phyloP scores from a whole-genome alignment of 2,113 vertebrate genomes.

The Nothobranchius furzeri region DNA sequence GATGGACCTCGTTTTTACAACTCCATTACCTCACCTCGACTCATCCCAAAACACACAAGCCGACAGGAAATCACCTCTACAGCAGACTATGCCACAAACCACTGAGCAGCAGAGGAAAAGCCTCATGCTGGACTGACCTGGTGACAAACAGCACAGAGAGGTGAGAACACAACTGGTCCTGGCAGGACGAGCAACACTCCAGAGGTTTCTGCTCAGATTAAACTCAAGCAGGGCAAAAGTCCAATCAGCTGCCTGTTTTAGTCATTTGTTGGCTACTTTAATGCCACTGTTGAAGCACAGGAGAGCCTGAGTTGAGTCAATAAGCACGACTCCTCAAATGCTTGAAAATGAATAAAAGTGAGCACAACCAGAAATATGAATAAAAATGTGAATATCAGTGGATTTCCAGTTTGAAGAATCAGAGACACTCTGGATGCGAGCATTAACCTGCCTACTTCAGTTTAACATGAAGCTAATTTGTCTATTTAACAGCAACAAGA shows the following conservation, averaged over 20 bases:
- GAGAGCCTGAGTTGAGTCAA: neutral
- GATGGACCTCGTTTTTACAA: slow-evolving; percentile 33
- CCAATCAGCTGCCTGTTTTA: neutral
- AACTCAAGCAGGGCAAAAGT: neutral
- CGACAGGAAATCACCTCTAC: slow-evolving; percentile 40
- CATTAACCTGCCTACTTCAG: neutral
- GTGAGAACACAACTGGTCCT: slow-evolving; percentile 23
- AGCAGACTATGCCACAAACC: slow-evolving; percentile 19
- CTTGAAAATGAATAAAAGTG: neutral
- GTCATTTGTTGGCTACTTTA: neutral
- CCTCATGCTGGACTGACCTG: slow-evolving; percentile 29
- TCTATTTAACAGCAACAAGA: neutral
- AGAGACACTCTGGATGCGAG: too few relatives aligned
- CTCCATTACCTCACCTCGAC: slow-evolving; percentile 62
- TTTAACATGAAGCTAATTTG: neutral
- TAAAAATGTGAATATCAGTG: neutral
- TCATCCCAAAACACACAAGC: slow-evolving; percentile 41
- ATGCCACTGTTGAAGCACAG: neutral
- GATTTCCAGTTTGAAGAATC: too few relatives aligned
- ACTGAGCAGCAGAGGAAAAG: slow-evolving; percentile 27
- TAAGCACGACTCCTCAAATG: neutral
- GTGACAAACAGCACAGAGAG: slow-evolving; percentile 15
- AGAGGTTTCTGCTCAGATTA: slow-evolving; percentile 6
- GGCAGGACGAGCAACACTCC: slow-evolving; percentile 6
- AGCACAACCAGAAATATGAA: neutral